Evolutionary conservation across 2,888 invertebrate genomes (phyloP).

Genomic region (Drosophila anceps): DNA sequence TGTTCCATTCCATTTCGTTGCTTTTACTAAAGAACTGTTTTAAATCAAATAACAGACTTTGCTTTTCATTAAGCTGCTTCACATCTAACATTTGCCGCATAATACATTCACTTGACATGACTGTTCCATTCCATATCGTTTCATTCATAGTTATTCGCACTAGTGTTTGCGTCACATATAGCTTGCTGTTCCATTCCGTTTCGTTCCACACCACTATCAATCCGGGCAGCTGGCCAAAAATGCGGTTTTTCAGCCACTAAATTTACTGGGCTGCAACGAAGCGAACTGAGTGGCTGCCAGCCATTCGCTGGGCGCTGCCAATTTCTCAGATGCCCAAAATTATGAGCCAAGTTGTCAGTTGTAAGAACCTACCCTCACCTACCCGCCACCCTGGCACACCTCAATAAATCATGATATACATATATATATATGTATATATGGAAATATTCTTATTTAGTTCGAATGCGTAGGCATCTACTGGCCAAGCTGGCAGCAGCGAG

Average conservation of each 20-base stretch:
- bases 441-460: constrained; percentile 7
- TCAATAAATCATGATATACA: constrained; percentile 5
- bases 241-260: constrained; percentile 35
- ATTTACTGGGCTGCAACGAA: constrained; percentile 60
- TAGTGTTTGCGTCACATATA: neutral
- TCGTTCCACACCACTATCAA: neutral
- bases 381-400: neutral
- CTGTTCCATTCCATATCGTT: constrained; percentile 7
- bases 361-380: neutral
- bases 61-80: neutral
- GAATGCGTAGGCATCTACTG: constrained; percentile 40
- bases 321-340: constrained; percentile 62
- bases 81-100: neutral
- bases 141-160: no score
- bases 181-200: neutral
- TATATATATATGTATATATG: neutral
- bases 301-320: constrained; percentile 58
- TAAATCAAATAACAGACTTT: neutral
- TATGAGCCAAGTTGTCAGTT: constrained; percentile 67
- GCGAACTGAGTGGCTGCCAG: constrained; percentile 57
- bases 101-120: neutral
- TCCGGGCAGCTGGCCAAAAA: constrained; percentile 45
- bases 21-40: neutral
- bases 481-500: constrained; percentile 48
- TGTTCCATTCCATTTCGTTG: constrained; percentile 5